Evolutionary conservation across 2,113 vertebrate species (phyloP).

Genomic region (Cavia porcellus): DNA sequence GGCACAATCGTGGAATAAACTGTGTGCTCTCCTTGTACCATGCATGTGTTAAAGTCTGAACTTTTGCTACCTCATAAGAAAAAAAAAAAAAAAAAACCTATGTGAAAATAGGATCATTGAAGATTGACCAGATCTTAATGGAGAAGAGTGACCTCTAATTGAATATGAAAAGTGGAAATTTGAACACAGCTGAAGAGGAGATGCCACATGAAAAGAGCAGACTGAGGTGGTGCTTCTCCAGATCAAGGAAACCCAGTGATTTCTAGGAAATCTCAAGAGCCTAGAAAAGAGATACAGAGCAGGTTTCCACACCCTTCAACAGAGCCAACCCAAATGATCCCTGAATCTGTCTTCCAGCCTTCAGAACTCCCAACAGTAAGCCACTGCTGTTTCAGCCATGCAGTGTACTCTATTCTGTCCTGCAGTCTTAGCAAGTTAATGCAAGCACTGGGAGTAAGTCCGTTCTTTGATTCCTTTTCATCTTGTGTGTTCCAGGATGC

Average conservation of each 20-base stretch:
- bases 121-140: neutral
- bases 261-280: neutral
- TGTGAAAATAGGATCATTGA: neutral
- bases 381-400: neutral
- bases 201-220: neutral
- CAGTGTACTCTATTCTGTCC: neutral
- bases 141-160: neutral
- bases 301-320: no score
- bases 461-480: neutral
- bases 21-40: neutral
- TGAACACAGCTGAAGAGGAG: neutral
- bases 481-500: neutral
- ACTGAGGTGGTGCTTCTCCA: neutral
- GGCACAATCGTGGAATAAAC: neutral
- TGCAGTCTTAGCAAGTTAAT: neutral
- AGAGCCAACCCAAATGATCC: neutral
- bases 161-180: neutral
- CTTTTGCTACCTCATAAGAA: neutral
- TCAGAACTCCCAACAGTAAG: neutral
- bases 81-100: constrained; percentile 9
- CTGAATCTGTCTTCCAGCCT: neutral
- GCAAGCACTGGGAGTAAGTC: neutral
- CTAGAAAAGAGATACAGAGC: neutral
- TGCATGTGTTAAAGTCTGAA: neutral
- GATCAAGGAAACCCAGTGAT: neutral